These are phyloP conservation scores for Neotoxoptera formosana DNA, from an alignment of 1,140 invertebrate genomes.

Conservation along the genomic window DNA sequence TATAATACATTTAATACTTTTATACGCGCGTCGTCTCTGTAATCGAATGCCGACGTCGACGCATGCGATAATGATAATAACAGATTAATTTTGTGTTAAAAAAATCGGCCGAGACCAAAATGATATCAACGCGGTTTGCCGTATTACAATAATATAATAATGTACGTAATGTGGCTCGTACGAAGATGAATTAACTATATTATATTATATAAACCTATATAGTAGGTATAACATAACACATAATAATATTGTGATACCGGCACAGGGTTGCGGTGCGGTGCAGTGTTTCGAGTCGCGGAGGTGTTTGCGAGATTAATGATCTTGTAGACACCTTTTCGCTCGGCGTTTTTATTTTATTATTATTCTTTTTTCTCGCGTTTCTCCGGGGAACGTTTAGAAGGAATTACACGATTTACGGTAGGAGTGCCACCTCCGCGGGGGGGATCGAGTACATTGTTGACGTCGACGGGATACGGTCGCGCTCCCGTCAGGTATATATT, in stretches of 20 bases:
- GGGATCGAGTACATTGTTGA: slow-evolving; percentile 42
- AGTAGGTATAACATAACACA: background rate
- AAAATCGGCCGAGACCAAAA: background rate
- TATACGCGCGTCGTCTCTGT: no score
- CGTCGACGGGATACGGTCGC: background rate
- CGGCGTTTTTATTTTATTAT: background rate
- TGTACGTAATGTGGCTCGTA: background rate
- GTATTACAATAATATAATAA: background rate
- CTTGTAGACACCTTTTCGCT: slow-evolving; percentile 41
- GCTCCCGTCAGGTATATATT: background rate
- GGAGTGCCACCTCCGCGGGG: slow-evolving; percentile 22
- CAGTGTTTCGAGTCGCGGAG: slow-evolving; percentile 7
- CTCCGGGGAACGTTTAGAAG: slow-evolving; percentile 47
- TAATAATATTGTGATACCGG: background rate
- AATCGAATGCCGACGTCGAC: background rate
- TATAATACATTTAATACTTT: no score
- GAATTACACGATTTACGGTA: slow-evolving; percentile 54
- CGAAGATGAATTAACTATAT: background rate
- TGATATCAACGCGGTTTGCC: background rate
- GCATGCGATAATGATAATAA: background rate
- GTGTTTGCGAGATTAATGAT: slow-evolving; percentile 56
- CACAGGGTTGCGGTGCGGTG: background rate
- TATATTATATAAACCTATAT: background rate
- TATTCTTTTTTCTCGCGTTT: slow-evolving; percentile 5
- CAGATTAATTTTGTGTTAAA: background rate